Evolutionary conservation across 2,888 invertebrate species (phyloP).

Genomic region (Smittia sp.): DNA sequence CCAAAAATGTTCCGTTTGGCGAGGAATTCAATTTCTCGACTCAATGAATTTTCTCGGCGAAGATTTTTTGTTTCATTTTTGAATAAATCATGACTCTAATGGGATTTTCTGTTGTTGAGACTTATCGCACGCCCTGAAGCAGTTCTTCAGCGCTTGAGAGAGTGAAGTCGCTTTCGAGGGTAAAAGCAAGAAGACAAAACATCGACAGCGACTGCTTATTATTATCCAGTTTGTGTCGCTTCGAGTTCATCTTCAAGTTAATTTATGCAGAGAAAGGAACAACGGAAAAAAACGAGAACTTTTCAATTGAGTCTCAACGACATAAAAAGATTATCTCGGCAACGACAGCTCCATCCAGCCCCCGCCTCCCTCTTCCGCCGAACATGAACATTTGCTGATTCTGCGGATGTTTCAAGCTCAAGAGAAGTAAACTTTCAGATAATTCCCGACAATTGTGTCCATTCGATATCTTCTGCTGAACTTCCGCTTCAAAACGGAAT

Average conservation of each 20-base stretch:
- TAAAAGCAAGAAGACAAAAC: neutral
- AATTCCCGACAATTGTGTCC: constrained; percentile 30
- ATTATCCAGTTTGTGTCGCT: neutral
- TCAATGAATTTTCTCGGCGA: constrained; percentile 28
- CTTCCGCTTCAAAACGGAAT: constrained; percentile 8
- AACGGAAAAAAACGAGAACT: no score
- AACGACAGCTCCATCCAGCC: constrained; percentile 5
- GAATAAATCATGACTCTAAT: constrained; percentile 24
- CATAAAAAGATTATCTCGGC: constrained; percentile 15
- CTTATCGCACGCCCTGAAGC: constrained; percentile 21
- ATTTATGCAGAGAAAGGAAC: constrained; percentile 3
- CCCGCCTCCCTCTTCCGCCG: neutral
- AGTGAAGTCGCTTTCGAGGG: neutral
- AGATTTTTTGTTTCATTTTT: constrained; percentile 14
- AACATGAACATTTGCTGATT: neutral
- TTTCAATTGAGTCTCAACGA: constrained; percentile 19
- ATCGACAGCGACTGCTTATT: constrained; percentile 10
- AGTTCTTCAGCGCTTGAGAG: neutral
- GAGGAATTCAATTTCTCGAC: constrained; percentile 34
- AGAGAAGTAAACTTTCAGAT: constrained; percentile 16
- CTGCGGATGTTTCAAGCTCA: constrained; percentile 1
- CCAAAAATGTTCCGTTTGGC: constrained; percentile 8
- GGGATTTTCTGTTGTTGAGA: constrained; percentile 25
- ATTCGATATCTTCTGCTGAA: neutral
- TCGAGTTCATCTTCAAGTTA: constrained; percentile 1